Base-by-base conservation (phyloP, 2,888 invertebrate species). In the Malthinus seriepunctatus region DNA sequence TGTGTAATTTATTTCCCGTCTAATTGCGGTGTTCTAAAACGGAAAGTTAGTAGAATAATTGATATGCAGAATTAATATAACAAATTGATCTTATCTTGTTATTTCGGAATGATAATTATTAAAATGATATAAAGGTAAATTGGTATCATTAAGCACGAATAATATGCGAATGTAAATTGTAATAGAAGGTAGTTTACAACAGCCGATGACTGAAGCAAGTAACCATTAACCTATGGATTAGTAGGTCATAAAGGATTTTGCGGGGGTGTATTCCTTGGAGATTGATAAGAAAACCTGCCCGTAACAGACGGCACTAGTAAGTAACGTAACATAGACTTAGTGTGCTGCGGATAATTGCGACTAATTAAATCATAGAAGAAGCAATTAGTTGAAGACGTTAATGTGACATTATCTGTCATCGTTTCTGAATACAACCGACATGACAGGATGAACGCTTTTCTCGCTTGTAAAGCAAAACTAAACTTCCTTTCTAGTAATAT, bases 331-430 rank as follows among this genome's bases (percentile, higher is more conserved):
- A 60, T 49, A 60, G 57, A 60, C 59, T 54, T 60, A 60, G 63
- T 64, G 63, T 58, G 65, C 60, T 61, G 66, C 55, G 62, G 68
- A 70, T 70, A 69, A 70, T 69, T 70, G 67, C 66, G 64, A 62
- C 66, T 70, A 68, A 70, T 70, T 70, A 70, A 68, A 70, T 68
- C 67, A 65, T 65, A 67, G 63, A 62, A 67, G 67, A 63, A 56
- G 70, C 65, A 68, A 69, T 70, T 69, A 69, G 68, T 62, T 63
- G 67, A 66, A 61, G 67, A 65, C 67, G 66, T 61, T 69, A 69
- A 69, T 68, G 66, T 63, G 64, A 54, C 66, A 66, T 63, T 68
- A 69, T 68, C 63, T 66, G 67, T 69, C 68, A 68, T 62, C 59
- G 61, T 52, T 50, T 52, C 54, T 63, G 65, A 68, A 67, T 66